Percentiles rank a stretch among this genome's conserved stretches.
Conservation (phyloP, 2,888 invertebrate species). For the Oligia strigilis region DNA sequence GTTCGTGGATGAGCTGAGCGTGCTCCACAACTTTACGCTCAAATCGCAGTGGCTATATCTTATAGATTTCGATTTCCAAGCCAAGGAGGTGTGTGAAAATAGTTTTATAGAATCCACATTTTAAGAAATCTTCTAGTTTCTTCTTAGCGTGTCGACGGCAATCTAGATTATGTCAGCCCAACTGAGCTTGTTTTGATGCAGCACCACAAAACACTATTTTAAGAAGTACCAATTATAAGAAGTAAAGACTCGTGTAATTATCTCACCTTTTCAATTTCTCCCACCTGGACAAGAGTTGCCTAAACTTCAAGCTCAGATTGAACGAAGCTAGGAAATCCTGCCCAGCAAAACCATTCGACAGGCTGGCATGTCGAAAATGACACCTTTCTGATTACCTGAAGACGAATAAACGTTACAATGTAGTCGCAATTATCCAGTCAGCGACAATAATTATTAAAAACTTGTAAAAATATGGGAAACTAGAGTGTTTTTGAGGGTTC, state of each 20-base stretch:
- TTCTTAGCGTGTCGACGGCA: background rate
- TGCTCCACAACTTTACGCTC: constrained; percentile 94
- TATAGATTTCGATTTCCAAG: constrained; percentile 94
- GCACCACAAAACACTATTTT: background rate
- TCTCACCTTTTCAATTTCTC: background rate
- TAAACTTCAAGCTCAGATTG: background rate
- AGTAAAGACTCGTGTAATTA: background rate
- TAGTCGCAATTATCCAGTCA: background rate
- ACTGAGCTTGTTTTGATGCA: too few relatives aligned
- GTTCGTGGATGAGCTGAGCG: constrained; percentile 93
- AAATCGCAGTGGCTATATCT: constrained; percentile 97
- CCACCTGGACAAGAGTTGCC: background rate
- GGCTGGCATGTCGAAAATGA: background rate
- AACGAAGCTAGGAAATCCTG: background rate
- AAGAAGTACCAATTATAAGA: background rate
- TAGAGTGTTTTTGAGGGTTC: background rate
- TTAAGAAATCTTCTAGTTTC: background rate
- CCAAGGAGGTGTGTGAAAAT: constrained; percentile 89
- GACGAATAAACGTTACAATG: background rate
- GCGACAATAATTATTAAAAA: background rate
- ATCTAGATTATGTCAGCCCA: background rate
- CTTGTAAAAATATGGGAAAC: background rate
- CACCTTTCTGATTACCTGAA: background rate
- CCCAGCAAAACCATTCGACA: background rate
- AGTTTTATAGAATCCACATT: background rate